Base-by-base conservation (phyloP, 1,140 invertebrate genomes). In the Cardiocondyla obscurior region DNA sequence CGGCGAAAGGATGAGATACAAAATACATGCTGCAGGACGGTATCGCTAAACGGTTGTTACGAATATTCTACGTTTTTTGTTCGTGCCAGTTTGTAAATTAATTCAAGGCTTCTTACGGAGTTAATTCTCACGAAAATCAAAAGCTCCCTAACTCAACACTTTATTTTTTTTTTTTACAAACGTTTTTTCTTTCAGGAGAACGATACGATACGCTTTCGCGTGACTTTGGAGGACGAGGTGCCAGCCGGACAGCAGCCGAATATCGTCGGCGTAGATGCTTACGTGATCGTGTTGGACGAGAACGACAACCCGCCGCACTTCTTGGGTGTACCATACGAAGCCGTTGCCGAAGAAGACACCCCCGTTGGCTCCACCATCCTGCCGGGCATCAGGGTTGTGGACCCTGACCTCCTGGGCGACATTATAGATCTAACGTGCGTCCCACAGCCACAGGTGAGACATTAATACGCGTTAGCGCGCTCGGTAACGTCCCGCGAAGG, bases 261-360 rank as follows among this genome's bases (percentile, higher is more conserved):
- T 93, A 93, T 98, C 74, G 96, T 98, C 5, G 94, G 95, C 81
- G 96, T 97, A 25, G 96, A 97, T 6, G 96, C 97, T 22, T 96
- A 96, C 57, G 96, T 98, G 53, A 97, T 98, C 28, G 96, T 99
- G 44, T 92, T 97, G 4, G 98, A 99, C 91, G 97, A 97, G 87
- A 98, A 99, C 91, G 98, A 99, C 89, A 98, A 98, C 94, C 94
- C 97, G 33, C 98, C 98, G 5, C 95, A 95, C 74, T 98, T 98
- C 73, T 93, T 94, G 7, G 92, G 97, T 95, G 96, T 95, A 74
- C 97, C 97, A 0, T 98, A 98, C 92, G 96, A 97, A 89, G 95
- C 96, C 0, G 95, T 96, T 82, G 96, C 98, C 7, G 94, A 95
- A 28, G 98, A 98, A 94, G 97, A 98, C 91, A 96, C 97, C 1